Evolutionary conservation across 2,113 vertebrate genomes (phyloP).

Genomic region (Panthera tigris): DNA sequence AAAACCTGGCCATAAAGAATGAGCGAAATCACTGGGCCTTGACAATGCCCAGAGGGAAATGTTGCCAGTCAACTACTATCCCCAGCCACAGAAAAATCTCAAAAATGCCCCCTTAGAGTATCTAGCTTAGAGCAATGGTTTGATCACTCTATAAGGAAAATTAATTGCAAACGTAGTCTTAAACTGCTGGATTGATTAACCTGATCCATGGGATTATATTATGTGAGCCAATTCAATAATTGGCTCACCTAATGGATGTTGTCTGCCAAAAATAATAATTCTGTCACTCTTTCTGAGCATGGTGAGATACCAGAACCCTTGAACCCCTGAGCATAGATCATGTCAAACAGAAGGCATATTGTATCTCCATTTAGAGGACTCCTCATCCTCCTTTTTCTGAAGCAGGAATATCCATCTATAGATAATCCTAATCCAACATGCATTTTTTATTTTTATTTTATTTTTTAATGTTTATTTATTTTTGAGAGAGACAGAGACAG

Average conservation of each 20-base stretch:
- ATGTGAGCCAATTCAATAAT: background rate
- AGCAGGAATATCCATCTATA: background rate
- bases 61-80: background rate
- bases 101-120: constrained; percentile 14
- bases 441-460: background rate
- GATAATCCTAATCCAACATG: background rate
- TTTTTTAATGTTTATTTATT: too few species aligned
- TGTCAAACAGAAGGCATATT: background rate
- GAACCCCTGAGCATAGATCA: background rate
- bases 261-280: background rate
- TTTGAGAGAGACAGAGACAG: too few species aligned
- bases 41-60: constrained; percentile 4
- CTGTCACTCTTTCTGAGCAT: background rate
- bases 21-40: background rate
- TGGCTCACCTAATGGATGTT: too few species aligned
- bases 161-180: background rate
- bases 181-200: background rate
- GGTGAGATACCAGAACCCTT: background rate
- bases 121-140: background rate
- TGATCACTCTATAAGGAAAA: background rate
- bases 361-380: background rate
- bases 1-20: background rate
- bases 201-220: background rate
- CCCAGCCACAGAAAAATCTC: constrained; percentile 33
- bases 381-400: background rate